These are phyloP conservation scores for Melanerpes formicivorus DNA, from an alignment of 2,113 vertebrate genomes.

Conservation along the genomic window DNA sequence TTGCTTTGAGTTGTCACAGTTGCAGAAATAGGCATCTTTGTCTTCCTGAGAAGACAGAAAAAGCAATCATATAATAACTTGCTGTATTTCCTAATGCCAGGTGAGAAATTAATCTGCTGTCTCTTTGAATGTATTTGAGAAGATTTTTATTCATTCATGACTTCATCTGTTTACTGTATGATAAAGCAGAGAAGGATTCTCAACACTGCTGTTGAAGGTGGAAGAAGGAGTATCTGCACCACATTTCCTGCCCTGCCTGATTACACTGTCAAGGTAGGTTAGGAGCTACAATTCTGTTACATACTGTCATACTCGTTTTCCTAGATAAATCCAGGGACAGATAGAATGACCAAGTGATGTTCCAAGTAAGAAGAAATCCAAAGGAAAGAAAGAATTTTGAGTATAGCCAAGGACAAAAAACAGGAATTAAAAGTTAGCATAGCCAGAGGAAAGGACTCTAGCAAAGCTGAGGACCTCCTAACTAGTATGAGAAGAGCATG, in stretches of 20 bases:
- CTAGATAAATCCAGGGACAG: not conserved
- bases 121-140: not conserved
- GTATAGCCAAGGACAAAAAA: not conserved
- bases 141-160: not conserved
- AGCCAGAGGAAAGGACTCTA: not conserved
- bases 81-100: not conserved
- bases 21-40: not conserved
- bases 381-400: not conserved
- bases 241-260: accelerated
- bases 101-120: not conserved
- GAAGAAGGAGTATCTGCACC: not conserved
- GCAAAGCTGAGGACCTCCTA: not conserved
- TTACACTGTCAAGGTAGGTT: not conserved
- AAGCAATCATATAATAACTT: not conserved
- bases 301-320: not conserved
- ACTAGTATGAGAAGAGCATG: accelerated
- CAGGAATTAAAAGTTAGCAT: not conserved
- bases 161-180: not conserved
- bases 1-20: not conserved
- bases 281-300: not conserved
- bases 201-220: not conserved
- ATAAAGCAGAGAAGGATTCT: not conserved
- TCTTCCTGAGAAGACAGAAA: not conserved
- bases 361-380: not conserved
- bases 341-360: not conserved